phyloP scores from a whole-genome alignment of 2,113 vertebrate genomes.

The Riparia riparia region DNA sequence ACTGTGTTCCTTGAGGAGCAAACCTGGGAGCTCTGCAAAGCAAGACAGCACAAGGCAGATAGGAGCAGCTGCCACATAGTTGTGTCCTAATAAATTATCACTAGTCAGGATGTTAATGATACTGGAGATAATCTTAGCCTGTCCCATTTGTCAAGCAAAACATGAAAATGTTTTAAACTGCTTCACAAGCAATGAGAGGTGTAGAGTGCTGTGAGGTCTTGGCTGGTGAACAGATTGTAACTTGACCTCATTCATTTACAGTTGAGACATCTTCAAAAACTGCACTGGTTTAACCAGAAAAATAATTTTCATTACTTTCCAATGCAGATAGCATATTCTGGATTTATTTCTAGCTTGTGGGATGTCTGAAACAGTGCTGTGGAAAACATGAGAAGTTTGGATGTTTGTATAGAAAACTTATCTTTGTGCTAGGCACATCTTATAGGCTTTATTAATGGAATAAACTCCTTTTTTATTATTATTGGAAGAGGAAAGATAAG shows the following conservation, averaged over 20 bases:
- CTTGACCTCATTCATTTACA: background rate
- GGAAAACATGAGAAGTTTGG: background rate
- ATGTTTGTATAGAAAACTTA: background rate
- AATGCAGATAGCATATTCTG: rapidly evolving
- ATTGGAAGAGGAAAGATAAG: background rate
- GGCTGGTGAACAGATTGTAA: background rate
- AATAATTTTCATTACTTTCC: background rate
- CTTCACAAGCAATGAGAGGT: background rate
- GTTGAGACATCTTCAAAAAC: background rate
- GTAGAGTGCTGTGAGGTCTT: background rate
- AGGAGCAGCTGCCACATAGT: background rate
- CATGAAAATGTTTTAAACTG: background rate
- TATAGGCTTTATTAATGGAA: background rate
- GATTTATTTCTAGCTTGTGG: background rate
- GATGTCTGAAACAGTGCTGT: background rate
- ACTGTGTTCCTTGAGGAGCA: background rate
- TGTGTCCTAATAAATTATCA: background rate
- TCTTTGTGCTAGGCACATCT: background rate
- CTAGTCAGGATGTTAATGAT: background rate
- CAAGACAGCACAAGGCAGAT: background rate
- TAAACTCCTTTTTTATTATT: background rate
- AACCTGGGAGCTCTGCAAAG: background rate
- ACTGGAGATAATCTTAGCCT: background rate
- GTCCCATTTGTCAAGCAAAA: background rate
- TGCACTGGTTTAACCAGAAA: background rate